Percentiles rank a stretch among this genome's conserved stretches.
phyloP scores from a whole-genome alignment of 2,888 invertebrate genomes.

The Entomobrya proxima region DNA sequence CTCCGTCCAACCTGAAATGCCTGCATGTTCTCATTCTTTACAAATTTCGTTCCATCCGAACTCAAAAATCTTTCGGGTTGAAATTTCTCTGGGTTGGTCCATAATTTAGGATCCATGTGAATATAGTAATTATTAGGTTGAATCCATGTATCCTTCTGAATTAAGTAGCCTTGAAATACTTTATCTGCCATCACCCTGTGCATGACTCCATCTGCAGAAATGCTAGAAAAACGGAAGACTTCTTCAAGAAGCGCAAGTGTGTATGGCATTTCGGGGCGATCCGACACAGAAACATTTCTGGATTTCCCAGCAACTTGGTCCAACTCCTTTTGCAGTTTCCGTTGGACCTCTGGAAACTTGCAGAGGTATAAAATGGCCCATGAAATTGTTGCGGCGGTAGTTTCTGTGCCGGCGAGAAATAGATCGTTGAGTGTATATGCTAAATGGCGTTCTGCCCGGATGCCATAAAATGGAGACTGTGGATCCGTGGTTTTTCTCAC shows the following conservation, averaged over 20 bases:
- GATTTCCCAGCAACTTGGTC: conserved; percentile 25
- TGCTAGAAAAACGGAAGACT: conserved; percentile 80
- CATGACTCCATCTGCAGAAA: conserved; percentile 82
- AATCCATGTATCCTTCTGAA: conserved; percentile 49
- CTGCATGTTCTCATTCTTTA: conserved; percentile 54
- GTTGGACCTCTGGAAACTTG: conserved; percentile 21
- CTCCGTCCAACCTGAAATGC: conserved; percentile 54
- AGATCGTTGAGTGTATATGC: conserved; percentile 11
- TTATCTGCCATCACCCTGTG: conserved; percentile 80
- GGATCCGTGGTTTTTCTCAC: conserved; percentile 38
- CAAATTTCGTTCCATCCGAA: conserved; percentile 30
- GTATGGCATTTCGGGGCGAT: conserved; percentile 79
- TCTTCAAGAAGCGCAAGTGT: conserved; percentile 83
- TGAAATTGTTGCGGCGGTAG: conserved; percentile 26
- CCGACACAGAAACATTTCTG: background rate
- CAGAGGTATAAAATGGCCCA: conserved; percentile 56
- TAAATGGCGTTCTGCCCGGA: background rate
- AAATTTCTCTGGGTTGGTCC: conserved; percentile 53
- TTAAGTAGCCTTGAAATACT: conserved; percentile 69
- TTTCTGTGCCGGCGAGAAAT: conserved; percentile 43
- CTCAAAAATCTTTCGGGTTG: conserved; percentile 61
- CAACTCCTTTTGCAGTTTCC: conserved; percentile 47
- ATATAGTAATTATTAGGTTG: conserved; percentile 41
- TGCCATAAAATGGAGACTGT: conserved; percentile 33
- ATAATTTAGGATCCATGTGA: conserved; percentile 15